Conservation (phyloP, 1,140 invertebrate species). For the Acromyrmex heyeri region DNA sequence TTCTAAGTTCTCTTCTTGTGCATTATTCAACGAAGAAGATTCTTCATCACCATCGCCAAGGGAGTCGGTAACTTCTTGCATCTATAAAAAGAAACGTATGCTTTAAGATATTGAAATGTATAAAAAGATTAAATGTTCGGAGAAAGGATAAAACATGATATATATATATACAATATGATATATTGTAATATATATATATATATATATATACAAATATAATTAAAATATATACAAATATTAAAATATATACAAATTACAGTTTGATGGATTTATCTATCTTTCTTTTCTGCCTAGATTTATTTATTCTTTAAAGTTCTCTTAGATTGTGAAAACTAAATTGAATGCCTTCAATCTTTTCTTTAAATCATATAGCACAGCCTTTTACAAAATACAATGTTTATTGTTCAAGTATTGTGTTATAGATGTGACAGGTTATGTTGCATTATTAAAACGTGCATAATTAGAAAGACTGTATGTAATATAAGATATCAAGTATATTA, state of each 20-base stretch:
- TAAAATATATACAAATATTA: too few relatives aligned
- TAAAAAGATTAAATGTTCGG: background rate
- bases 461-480: background rate
- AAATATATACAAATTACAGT: background rate
- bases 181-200: too few relatives aligned
- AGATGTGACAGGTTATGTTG: background rate
- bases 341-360: too few relatives aligned
- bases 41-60: constrained; percentile 50
- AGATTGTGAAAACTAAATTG: too few relatives aligned
- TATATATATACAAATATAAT: too few relatives aligned
- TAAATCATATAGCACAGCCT: background rate
- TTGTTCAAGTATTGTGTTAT: background rate
- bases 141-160: background rate
- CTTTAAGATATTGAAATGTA: background rate
- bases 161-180: too few relatives aligned
- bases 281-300: background rate
- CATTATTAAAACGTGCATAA: background rate
- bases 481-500: background rate
- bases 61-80: constrained; percentile 58
- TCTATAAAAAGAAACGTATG: constrained; percentile 13
- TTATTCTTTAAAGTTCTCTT: background rate
- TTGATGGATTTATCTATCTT: background rate
- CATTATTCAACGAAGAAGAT: constrained; percentile 68
- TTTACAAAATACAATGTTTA: background rate
- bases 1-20: constrained; percentile 86